A percentile compares a stretch with the other conserved stretches of the same genome.
These are phyloP conservation scores for Chymomyza procnemis DNA, from an alignment of 2,888 invertebrate species.

Conservation along the genomic window DNA sequence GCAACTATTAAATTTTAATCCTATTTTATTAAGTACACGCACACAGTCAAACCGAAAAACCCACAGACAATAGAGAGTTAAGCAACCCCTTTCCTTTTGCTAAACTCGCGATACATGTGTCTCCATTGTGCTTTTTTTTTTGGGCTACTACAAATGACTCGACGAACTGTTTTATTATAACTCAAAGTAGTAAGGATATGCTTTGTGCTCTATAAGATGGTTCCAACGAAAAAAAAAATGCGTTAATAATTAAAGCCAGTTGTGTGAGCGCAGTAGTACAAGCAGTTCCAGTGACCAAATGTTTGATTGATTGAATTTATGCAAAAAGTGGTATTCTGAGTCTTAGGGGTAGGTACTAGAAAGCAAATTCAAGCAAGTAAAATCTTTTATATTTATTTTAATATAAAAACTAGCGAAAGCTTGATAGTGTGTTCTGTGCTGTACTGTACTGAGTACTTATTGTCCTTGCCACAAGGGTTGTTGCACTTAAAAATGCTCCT, in stretches of 20 bases:
- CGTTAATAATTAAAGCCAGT: conserved; percentile 14
- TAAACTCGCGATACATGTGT: background rate
- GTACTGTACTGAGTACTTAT: background rate
- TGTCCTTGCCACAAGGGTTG: background rate
- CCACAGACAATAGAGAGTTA: conserved; percentile 9
- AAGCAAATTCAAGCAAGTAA: background rate
- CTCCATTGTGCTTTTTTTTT: conserved; percentile 7
- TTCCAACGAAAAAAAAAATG: background rate
- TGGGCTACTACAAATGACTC: background rate
- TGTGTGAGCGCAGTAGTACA: too few relatives aligned
- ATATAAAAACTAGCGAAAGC: background rate
- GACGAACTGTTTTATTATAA: background rate
- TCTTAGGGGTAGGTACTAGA: background rate
- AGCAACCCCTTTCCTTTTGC: background rate
- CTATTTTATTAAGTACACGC: conserved; percentile 68
- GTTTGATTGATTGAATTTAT: background rate
- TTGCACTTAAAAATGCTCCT: background rate
- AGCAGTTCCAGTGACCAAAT: background rate
- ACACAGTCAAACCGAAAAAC: conserved; percentile 18
- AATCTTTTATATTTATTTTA: background rate
- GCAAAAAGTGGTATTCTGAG: background rate
- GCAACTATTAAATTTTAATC: conserved; percentile 67
- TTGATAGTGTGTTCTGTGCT: background rate
- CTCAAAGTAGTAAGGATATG: background rate
- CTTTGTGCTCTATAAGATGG: background rate